Base-by-base conservation (phyloP, 2,113 vertebrate species). In the Willisornis vidua region DNA sequence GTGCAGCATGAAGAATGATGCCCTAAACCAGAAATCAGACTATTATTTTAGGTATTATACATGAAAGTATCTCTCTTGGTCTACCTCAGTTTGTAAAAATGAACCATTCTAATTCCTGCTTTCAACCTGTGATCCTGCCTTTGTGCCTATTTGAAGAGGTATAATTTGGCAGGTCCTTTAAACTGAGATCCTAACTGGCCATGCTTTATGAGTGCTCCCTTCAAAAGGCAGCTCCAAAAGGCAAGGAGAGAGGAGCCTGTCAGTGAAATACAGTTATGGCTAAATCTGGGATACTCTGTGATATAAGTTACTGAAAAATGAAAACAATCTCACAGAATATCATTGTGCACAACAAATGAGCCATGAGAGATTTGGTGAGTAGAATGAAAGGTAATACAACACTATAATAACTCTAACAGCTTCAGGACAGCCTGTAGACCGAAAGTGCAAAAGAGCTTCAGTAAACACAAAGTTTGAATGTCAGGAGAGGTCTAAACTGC, bases 261-360 rank as follows among this genome's bases (percentile, higher is more conserved):
- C 82, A 68, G 48, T 78, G 74, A 86, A 86, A 77, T 2, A 88
- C 46, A 91, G 51, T 91, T 93, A 93, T 74, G 39, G 61, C 33
- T 93, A 75, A 74, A 77, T 63, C 45, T 90, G 83, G 65, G 57
- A 10, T 88, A 77, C 35, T 90, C 67, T 71, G n/a, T 74, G 75
- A 49, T 85, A 67, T 18, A 94, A 92, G 74, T 91, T 91, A 84
- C 71, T 83, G 83, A 92, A 92, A 94, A 96, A 94, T 87, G 91
- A 90, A 93, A 95, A 93, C 95, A 90, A 78, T 95, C 86, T 92
- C 39, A 1, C 71, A 85, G 78, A 94, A 70, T 80, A 88, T 49
- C 74, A 76, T 59, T 2, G 45, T 68, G 80, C 61, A 37, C 24
- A 0, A 46, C 59, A 90, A 91, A 96, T 78, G 93, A 91, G 85